A percentile compares a stretch with the other conserved stretches of the same genome.
Conservation (phyloP, 2,888 invertebrate species). For the Hypsopygia costalis region DNA sequence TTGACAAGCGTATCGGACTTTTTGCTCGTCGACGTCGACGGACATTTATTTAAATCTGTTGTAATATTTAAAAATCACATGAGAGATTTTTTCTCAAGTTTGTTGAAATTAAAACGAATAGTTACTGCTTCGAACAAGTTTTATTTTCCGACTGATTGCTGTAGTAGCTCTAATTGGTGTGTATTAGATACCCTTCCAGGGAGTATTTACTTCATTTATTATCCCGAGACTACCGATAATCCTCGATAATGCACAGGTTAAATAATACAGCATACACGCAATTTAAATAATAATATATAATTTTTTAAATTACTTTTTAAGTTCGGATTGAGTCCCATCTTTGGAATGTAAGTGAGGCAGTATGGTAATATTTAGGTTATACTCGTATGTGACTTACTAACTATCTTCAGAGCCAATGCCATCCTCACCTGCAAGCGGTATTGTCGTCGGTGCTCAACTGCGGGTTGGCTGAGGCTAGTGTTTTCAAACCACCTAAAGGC, state of each 20-base stretch:
- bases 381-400: too few relatives aligned
- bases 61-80: background rate
- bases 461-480: too few relatives aligned
- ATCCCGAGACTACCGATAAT: slow-evolving; percentile 5
- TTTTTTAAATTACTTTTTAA: background rate
- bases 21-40: background rate
- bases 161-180: slow-evolving; percentile 6
- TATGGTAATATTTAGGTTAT: too few relatives aligned
- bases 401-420: too few relatives aligned
- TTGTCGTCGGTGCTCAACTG: too few relatives aligned
- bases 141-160: slow-evolving; percentile 3
- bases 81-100: background rate
- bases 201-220: slow-evolving; percentile 6
- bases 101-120: background rate
- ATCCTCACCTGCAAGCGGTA: too few relatives aligned
- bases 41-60: background rate
- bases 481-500: too few relatives aligned
- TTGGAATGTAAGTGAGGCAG: too few relatives aligned
- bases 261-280: background rate
- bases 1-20: slow-evolving; percentile 27
- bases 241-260: slow-evolving; percentile 3
- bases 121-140: background rate
- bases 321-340: too few relatives aligned
- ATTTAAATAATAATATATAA: background rate
- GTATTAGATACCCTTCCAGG: background rate